Evolutionary conservation across 2,888 invertebrate species (phyloP).

Genomic region (Drosophila mimica): DNA sequence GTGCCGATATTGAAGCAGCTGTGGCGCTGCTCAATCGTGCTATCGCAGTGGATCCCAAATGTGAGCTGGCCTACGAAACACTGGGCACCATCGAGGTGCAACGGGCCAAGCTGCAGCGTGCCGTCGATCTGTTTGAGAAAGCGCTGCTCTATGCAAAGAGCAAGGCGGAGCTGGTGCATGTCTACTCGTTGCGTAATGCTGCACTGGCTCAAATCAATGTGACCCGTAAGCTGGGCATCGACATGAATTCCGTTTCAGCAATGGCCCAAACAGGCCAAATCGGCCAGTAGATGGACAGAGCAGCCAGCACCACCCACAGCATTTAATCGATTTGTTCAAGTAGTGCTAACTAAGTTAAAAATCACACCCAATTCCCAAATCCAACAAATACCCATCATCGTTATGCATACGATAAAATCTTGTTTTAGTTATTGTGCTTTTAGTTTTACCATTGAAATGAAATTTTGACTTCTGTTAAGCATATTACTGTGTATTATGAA

Average conservation of each 20-base stretch:
- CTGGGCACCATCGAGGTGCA: conserved; percentile 97
- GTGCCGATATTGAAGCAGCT: conserved; percentile 92
- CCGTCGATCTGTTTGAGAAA: conserved; percentile 94
- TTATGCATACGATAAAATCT: conserved; percentile 56
- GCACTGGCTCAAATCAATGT: conserved; percentile 95
- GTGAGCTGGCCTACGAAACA: conserved; percentile 97
- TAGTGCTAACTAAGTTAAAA: conserved; percentile 29
- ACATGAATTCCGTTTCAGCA: conserved; percentile 84
- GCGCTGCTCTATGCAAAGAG: conserved; percentile 94
- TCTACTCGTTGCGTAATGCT: conserved; percentile 95
- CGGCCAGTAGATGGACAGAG: conserved; percentile 35
- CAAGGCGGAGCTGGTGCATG: conserved; percentile 94
- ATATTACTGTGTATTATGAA: conserved; percentile 22
- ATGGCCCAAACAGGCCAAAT: conserved; percentile 73
- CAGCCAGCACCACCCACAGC: conserved; percentile 9
- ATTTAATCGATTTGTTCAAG: conserved; percentile 29
- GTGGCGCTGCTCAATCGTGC: conserved; percentile 92
- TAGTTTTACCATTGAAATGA: conserved; percentile 54
- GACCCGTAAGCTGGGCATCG: conserved; percentile 90
- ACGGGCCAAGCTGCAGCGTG: conserved; percentile 91
- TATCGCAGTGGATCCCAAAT: conserved; percentile 94
- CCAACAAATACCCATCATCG: conserved; percentile 36
- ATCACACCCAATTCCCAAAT: background rate
- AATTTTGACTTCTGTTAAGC: conserved; percentile 24
- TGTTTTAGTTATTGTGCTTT: conserved; percentile 66